A percentile compares a stretch with the other conserved stretches of the same genome.
These are phyloP conservation scores for Potorous gilbertii DNA, from an alignment of 2,797 vertebrate species.

Conservation along the genomic window DNA sequence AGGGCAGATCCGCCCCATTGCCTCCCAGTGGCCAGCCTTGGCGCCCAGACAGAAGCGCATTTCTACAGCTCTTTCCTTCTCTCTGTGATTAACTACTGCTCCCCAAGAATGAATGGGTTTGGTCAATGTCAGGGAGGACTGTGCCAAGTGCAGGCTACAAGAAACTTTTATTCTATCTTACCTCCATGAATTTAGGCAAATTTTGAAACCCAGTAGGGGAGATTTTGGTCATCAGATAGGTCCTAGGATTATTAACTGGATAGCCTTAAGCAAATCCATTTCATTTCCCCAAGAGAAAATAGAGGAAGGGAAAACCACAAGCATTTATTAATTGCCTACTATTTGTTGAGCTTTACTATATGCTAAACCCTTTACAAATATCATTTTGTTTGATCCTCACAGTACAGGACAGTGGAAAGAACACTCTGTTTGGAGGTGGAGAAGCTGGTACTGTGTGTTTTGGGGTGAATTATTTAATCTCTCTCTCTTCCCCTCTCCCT, in stretches of 20 bases:
- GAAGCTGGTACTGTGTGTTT: background rate
- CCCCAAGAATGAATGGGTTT: slow-evolving; percentile 1
- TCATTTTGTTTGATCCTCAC: background rate
- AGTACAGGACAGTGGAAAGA: background rate
- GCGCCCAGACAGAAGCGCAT: background rate
- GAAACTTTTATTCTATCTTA: background rate
- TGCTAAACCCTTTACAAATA: background rate
- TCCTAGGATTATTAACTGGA: background rate
- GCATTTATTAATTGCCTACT: background rate
- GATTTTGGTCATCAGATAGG: background rate
- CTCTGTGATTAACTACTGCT: background rate
- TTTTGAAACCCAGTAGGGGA: background rate
- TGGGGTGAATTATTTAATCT: background rate
- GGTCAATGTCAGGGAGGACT: background rate
- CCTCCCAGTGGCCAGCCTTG: background rate
- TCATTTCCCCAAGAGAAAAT: background rate
- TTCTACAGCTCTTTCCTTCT: background rate
- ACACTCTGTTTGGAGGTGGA: background rate
- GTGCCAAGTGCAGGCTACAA: background rate
- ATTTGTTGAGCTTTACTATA: background rate
- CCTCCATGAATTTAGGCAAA: background rate
- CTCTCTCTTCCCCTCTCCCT: background rate
- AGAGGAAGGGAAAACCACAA: background rate
- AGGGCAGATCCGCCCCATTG: background rate
- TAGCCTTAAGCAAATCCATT: background rate